Evolutionary conservation across 1,140 invertebrate species (phyloP).

Genomic region (Laupala kohalensis): DNA sequence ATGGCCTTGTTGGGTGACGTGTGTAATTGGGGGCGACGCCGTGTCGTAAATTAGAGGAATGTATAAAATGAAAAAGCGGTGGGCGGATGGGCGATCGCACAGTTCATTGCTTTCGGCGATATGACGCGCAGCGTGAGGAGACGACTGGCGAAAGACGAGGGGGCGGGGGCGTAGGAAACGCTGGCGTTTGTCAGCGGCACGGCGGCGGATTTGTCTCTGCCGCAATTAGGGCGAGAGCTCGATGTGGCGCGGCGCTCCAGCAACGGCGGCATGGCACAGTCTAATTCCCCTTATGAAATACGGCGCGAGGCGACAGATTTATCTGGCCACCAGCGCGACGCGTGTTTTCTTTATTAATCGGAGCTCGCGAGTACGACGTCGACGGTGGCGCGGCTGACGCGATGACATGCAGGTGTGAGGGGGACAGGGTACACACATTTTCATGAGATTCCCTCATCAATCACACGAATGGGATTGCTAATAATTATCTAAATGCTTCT

Average conservation of each 20-base stretch:
- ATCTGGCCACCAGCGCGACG: neutral
- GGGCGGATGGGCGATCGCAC: neutral
- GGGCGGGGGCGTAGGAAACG: no score
- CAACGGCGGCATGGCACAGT: neutral
- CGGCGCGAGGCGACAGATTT: neutral
- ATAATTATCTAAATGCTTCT: no score
- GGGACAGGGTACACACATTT: no score
- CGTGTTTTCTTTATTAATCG: neutral
- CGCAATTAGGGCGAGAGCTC: neutral
- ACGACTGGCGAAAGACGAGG: no score
- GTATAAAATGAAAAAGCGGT: neutral
- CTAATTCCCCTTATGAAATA: neutral
- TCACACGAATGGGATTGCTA: no score
- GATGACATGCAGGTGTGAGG: no score
- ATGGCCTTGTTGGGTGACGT: no score
- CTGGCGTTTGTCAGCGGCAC: no score
- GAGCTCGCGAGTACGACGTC: no score
- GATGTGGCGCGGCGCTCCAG: no score
- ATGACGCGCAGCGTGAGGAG: neutral
- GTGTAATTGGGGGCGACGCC: neutral
- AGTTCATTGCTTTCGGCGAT: neutral
- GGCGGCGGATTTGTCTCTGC: neutral
- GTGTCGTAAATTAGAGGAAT: neutral
- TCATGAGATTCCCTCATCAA: no score
- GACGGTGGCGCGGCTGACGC: no score